phyloP scores from a whole-genome alignment of 2,113 vertebrate genomes.

The Perca flavescens region DNA sequence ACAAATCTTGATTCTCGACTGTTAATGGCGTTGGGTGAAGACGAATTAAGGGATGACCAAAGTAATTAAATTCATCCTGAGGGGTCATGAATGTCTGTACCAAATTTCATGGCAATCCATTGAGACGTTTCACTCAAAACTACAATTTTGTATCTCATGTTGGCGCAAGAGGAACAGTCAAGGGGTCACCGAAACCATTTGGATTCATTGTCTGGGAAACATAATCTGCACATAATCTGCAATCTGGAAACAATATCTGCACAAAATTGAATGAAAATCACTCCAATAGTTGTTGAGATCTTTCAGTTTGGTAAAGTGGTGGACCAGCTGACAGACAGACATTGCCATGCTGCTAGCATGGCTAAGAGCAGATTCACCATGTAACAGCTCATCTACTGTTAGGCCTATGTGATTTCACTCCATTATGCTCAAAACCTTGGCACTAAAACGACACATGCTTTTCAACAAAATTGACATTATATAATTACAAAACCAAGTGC shows the following conservation, averaged over 20 bases:
- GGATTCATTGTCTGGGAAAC: neutral
- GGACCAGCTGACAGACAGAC: neutral
- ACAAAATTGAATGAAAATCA: neutral
- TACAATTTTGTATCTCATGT: neutral
- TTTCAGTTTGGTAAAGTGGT: neutral
- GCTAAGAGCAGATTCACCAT: neutral
- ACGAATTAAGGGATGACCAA: neutral
- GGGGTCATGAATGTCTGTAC: neutral
- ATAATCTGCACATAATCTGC: neutral
- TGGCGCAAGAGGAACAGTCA: neutral
- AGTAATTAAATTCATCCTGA: neutral
- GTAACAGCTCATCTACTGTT: neutral
- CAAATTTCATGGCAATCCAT: neutral
- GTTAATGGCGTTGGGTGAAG: neutral
- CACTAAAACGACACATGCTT: slow-evolving; percentile 6
- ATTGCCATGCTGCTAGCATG: neutral
- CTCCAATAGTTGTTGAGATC: neutral
- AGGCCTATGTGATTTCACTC: neutral
- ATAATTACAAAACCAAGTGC: slow-evolving; percentile 24
- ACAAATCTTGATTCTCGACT: neutral
- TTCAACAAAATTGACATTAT: slow-evolving; percentile 19
- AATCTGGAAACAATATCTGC: neutral
- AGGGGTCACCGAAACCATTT: neutral
- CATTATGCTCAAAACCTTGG: neutral
- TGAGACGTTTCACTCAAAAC: neutral